Base-by-base conservation (phyloP, 1,140 invertebrate species). In the Micrasema longulum region DNA sequence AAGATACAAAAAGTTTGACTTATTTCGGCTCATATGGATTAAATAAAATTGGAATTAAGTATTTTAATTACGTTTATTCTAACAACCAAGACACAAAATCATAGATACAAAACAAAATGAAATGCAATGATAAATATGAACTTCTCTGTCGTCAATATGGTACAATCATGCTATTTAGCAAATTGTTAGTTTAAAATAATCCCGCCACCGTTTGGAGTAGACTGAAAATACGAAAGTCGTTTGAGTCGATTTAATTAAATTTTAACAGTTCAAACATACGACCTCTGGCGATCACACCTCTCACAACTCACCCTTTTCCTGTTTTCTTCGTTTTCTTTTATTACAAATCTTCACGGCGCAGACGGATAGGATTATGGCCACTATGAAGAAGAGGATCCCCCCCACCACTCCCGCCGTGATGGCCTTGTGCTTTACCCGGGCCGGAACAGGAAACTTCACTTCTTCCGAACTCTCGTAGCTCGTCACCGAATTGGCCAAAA, bases 291-390 rank as follows among this genome's bases (percentile, higher is more conserved):
- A 31, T 48, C 60, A 76, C 74, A n/a, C 26, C 43, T 52, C 23
- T 14, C 77, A 76, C 12, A 20, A 68, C 84, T 87, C 89, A 97
- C 95, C 95, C 94, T 97, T 97, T 87, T 97, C 95, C 85, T 97
- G 95, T 91, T 96, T 97, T 88, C 95, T 91, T 84, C 95, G 89
- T 85, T 97, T 97, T 80, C 95, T 87, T 85, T 97, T 96, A 88
- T 97, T 97, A 89, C 95, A 97, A 82, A 97, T 96, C 89, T 97
- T 97, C 78, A 98, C 95, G 76, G 95, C 94, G 88, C 95, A 97
- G 79, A 97, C 93, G 72, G 95, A 96, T 77, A 97, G 89, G 81
- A 97, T 97, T 83, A 97, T 97, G 80, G 95, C 95, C 78, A 97
- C 95, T 79, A 97, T 95, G 89, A 97, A 97, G 88, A 97, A 97